Evolutionary conservation across 1,140 invertebrate genomes (phyloP).

Genomic region (honey bee (Apis mellifera)): Amel_HAv3.1 CM009931.2:23974501-23975000

Average conservation of each 20-base stretch:
- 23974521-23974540: too few species aligned
- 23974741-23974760: not conserved
- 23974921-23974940: slow-evolving; percentile 42
- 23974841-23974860: slow-evolving; percentile 10
- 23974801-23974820: not conserved
- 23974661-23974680: too few species aligned
- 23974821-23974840: not conserved
- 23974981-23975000: slow-evolving; percentile 45
- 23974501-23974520: too few species aligned
- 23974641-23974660: too few species aligned
- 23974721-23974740: not conserved
- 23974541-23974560: too few species aligned
- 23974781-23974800: not conserved
- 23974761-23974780: not conserved
- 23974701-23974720: not conserved
- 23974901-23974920: slow-evolving; percentile 61
- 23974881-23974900: slow-evolving; percentile 31
- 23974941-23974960: slow-evolving; percentile 39
- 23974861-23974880: not conserved
- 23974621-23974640: too few species aligned
- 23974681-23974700: too few species aligned
- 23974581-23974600: too few species aligned
- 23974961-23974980: slow-evolving; percentile 42
- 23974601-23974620: too few species aligned
- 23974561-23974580: too few species aligned